Evolutionary conservation across 2,888 invertebrate species (phyloP).

Genomic region (Ectemnius lituratus): DNA sequence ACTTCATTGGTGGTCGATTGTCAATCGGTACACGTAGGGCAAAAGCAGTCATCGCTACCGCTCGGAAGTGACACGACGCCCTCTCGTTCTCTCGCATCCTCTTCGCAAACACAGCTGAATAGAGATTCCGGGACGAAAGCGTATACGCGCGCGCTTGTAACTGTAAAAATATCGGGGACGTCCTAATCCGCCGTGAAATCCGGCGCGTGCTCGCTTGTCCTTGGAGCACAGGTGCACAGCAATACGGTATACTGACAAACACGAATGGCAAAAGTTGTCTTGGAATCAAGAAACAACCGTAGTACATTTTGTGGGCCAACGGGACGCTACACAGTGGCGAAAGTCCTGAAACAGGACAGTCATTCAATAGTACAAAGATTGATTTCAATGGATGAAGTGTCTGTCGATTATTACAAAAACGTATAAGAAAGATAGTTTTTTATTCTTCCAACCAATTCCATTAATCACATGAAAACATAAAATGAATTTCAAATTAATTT

Average conservation of each 20-base stretch:
- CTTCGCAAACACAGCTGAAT: not conserved
- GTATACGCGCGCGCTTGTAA: slow-evolving; percentile 14
- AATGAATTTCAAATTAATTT: no score
- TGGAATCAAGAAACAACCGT: no score
- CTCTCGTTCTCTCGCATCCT: not conserved
- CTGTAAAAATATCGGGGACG: slow-evolving; percentile 53
- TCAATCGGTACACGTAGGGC: slow-evolving; percentile 25
- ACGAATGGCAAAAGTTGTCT: no score
- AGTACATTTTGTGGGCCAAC: no score
- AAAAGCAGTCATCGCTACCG: slow-evolving; percentile 3
- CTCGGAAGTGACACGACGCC: slow-evolving; percentile 29
- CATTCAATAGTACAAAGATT: no score
- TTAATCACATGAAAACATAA: no score
- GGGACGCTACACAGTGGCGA: no score
- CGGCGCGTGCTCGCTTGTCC: slow-evolving; percentile 20
- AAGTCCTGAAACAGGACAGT: no score
- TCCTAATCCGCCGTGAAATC: slow-evolving; percentile 49
- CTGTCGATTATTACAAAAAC: no score
- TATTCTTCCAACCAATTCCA: not conserved
- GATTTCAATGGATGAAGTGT: no score
- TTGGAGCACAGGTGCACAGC: no score
- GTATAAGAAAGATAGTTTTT: not conserved
- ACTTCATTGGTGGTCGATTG: slow-evolving; percentile 4
- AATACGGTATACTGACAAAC: no score
- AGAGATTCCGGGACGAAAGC: slow-evolving; percentile 32